phyloP scores from a whole-genome alignment of 2,113 vertebrate genomes.

The Shinisaurus crocodilurus region DNA sequence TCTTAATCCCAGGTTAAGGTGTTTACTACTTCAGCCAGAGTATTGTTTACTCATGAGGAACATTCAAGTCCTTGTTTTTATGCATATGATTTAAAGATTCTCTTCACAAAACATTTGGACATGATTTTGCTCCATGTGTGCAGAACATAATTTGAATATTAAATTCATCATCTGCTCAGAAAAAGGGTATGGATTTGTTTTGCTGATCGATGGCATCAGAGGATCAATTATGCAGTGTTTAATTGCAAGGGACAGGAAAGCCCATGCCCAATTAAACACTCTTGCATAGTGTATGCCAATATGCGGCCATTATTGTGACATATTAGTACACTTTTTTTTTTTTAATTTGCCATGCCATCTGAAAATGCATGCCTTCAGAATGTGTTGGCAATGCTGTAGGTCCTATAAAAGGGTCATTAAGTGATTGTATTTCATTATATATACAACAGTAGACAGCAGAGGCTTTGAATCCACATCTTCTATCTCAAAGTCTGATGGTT shows the following conservation, averaged over 20 bases:
- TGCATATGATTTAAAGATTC: conserved; percentile 3
- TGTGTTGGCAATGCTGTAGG: background rate
- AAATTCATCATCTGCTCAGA: background rate
- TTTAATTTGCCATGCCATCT: background rate
- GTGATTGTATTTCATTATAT: background rate
- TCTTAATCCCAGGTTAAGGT: background rate
- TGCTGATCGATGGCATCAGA: conserved; percentile 4
- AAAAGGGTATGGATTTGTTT: conserved; percentile 39
- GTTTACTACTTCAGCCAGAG: accelerated
- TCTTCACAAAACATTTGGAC: conserved; percentile 39
- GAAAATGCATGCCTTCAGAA: background rate
- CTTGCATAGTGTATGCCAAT: conserved; percentile 31
- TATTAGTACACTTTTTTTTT: conserved; percentile 7
- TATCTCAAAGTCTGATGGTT: background rate
- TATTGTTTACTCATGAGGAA: background rate
- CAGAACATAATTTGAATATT: conserved; percentile 44
- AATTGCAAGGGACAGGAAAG: conserved; percentile 1
- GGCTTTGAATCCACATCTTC: background rate
- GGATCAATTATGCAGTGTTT: conserved; percentile 35
- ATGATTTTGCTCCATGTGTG: conserved; percentile 25
- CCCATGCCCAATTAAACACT: conserved; percentile 39
- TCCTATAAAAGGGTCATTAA: background rate
- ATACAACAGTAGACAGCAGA: background rate
- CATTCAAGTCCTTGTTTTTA: conserved; percentile 26
- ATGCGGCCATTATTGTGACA: background rate